A percentile compares a stretch with the other conserved stretches of the same genome.
phyloP scores from a whole-genome alignment of 2,113 vertebrate genomes.

The Salvelinus namaycush region DNA sequence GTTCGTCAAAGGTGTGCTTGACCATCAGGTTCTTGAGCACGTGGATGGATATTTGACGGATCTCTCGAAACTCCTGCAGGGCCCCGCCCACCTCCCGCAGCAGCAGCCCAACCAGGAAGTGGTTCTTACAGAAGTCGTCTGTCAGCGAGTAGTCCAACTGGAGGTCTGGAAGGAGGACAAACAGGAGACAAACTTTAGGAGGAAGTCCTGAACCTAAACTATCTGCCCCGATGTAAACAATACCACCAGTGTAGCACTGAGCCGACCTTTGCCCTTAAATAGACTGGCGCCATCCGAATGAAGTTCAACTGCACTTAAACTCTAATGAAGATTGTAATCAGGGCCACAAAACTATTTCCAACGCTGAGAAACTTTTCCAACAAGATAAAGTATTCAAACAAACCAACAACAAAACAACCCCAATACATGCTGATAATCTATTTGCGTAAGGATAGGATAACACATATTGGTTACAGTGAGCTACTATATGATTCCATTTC shows the following conservation, averaged over 20 bases:
- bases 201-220: not conserved
- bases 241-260: not conserved
- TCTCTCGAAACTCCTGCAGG: slow-evolving; percentile 90
- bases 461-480: too few species aligned
- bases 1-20: slow-evolving; percentile 95
- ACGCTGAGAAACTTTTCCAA: not conserved
- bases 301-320: slow-evolving; percentile 7
- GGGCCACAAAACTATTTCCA: not conserved
- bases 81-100: slow-evolving; percentile 90
- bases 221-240: not conserved
- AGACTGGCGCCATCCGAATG: not conserved
- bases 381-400: not conserved
- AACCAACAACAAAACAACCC: not conserved
- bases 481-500: not conserved
- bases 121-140: slow-evolving; percentile 96
- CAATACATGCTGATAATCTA: too few species aligned
- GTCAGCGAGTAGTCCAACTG: slow-evolving; percentile 95
- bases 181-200: slow-evolving; percentile 29
- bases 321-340: not conserved
- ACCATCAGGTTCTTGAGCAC: slow-evolving; percentile 97
- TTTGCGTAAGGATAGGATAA: too few species aligned
- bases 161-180: slow-evolving; percentile 79
- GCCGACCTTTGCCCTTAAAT: not conserved
- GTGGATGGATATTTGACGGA: slow-evolving; percentile 88
- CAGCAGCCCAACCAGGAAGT: slow-evolving; percentile 94